Conservation (phyloP, 1,140 invertebrate genomes). For the Zaprionus africanus region DNA sequence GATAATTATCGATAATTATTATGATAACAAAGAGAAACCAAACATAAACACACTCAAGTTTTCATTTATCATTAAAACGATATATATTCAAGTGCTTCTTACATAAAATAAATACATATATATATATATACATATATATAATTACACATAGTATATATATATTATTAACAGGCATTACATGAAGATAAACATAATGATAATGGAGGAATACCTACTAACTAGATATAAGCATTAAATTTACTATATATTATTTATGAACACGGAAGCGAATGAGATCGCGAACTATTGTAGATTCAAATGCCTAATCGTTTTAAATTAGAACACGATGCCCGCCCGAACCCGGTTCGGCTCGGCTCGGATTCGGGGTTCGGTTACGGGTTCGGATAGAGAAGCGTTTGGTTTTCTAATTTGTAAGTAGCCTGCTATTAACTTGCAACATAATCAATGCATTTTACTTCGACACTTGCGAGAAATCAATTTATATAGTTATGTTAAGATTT, state of each 20-base stretch:
- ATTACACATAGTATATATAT: conserved; percentile 55
- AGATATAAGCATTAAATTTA: conserved; percentile 70
- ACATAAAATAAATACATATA: conserved; percentile 77
- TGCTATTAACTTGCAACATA: conserved; percentile 70
- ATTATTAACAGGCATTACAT: conserved; percentile 68
- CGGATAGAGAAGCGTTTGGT: conserved; percentile 56
- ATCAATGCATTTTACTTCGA: conserved; percentile 77
- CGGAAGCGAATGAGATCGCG: conserved; percentile 31
- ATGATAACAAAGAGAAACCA: conserved; percentile 35
- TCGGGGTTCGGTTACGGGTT: background rate
- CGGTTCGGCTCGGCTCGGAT: background rate
- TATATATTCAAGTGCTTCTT: conserved; percentile 85
- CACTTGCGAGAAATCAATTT: conserved; percentile 69
- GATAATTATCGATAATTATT: conserved; percentile 25
- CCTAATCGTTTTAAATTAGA: conserved; percentile 48
- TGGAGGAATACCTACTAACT: conserved; percentile 68
- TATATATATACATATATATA: conserved; percentile 54
- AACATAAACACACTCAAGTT: conserved; percentile 58
- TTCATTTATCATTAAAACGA: conserved; percentile 82
- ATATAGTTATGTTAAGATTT: conserved; percentile 83
- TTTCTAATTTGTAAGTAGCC: conserved; percentile 76
- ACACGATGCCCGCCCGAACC: conserved; percentile 9
- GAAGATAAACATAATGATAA: conserved; percentile 24
- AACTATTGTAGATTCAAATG: conserved; percentile 70
- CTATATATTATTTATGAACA: conserved; percentile 61